Evolutionary conservation across 2,797 vertebrate genomes (phyloP).

Genomic region (Etheostoma nigrum): DNA sequence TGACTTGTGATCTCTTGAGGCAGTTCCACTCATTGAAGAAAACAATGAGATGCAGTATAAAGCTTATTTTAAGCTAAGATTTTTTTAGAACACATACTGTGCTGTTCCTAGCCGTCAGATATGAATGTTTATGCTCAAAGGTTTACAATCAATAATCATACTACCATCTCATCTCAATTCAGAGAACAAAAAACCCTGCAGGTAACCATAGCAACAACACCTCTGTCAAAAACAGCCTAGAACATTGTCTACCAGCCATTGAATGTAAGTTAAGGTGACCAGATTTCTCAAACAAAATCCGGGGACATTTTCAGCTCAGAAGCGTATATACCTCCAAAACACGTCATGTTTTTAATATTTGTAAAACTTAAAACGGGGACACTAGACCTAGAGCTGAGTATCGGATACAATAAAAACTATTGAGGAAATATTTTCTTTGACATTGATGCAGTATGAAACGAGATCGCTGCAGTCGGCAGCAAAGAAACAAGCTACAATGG

Average conservation of each 20-base stretch:
- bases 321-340: too few species aligned
- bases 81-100: not conserved
- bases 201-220: constrained; percentile 6
- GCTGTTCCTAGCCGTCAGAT: not conserved
- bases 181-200: not conserved
- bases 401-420: too few species aligned
- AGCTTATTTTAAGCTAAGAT: not conserved
- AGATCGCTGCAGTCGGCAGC: too few species aligned
- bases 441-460: too few species aligned
- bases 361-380: too few species aligned
- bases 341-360: too few species aligned
- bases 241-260: not conserved
- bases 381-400: too few species aligned
- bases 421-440: too few species aligned
- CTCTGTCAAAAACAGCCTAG: not conserved
- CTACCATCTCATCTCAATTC: not conserved
- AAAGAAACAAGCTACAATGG: too few species aligned
- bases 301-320: too few species aligned
- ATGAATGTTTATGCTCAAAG: not conserved
- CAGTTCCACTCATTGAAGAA: not conserved
- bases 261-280: not conserved
- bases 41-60: not conserved
- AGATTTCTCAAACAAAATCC: too few species aligned
- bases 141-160: not conserved
- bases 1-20: not conserved